Percentiles rank a stretch among this genome's conserved stretches.
phyloP scores from a whole-genome alignment of 2,888 invertebrate genomes.

The Conomelus anceps region DNA sequence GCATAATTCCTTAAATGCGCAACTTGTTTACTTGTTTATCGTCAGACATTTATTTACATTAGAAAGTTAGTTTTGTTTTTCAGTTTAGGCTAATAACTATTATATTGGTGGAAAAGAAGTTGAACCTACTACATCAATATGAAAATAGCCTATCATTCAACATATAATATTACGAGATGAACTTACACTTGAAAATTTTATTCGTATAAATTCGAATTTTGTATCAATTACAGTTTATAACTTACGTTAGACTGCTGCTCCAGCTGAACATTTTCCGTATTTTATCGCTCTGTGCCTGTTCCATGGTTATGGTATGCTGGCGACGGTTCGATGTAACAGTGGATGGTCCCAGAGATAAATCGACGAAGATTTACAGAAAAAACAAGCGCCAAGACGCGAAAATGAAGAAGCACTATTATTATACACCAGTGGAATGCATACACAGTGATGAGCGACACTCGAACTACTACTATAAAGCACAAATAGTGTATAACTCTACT shows the following conservation, averaged over 20 bases:
- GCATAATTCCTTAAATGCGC: too few species aligned
- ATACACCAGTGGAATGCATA: neutral
- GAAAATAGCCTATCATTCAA: too few species aligned
- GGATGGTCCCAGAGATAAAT: neutral
- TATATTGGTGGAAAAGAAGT: too few species aligned
- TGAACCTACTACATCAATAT: too few species aligned
- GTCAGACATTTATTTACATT: too few species aligned
- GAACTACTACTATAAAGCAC: neutral
- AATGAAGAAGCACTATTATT: neutral
- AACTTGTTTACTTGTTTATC: too few species aligned
- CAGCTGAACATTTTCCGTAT: constrained; percentile 58
- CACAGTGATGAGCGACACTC: neutral
- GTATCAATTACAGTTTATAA: constrained; percentile 7
- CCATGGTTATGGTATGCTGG: neutral
- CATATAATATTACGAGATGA: too few species aligned
- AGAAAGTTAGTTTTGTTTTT: too few species aligned
- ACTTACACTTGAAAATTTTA: too few species aligned
- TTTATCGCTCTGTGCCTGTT: constrained; percentile 41
- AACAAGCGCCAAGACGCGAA: too few species aligned
- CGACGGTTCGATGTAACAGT: neutral
- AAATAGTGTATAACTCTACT: neutral
- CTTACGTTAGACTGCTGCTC: constrained; percentile 45
- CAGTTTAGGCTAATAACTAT: too few species aligned
- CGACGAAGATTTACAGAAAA: too few species aligned
- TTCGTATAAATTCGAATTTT: neutral